A percentile compares a stretch with the other conserved stretches of the same genome.
Conservation (phyloP, 2,113 vertebrate genomes). For the Archilochus colubris region DNA sequence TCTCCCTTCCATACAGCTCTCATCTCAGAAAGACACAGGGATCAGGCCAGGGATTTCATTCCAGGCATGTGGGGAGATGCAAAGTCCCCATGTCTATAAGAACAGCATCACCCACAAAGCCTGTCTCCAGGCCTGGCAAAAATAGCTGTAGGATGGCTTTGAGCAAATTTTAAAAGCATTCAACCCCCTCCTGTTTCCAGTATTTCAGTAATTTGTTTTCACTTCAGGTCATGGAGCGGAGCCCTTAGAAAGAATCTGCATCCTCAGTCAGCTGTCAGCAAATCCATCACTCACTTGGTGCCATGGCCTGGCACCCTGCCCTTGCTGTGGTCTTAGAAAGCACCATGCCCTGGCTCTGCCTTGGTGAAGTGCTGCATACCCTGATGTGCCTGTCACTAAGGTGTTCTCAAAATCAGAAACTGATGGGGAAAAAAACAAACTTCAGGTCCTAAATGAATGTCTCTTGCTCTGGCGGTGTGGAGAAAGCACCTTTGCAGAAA, state of each 20-base stretch:
- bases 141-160: neutral
- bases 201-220: constrained; percentile 9
- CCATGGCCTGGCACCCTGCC: neutral
- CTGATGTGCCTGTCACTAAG: neutral
- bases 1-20: neutral
- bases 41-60: neutral
- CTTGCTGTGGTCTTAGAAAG: neutral
- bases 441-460: neutral
- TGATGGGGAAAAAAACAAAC: neutral
- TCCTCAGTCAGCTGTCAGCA: neutral
- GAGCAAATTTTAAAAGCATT: neutral
- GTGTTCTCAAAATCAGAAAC: neutral
- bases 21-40: neutral
- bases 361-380: fast-evolving
- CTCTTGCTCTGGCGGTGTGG: neutral
- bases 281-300: neutral
- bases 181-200: neutral
- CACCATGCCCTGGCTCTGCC: neutral
- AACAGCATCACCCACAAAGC: neutral
- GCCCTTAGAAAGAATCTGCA: neutral
- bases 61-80: neutral
- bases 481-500: neutral
- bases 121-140: neutral
- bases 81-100: neutral
- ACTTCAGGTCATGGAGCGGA: neutral